Conservation (phyloP, 2,888 invertebrate species). For the Odontomyia ornata region DNA sequence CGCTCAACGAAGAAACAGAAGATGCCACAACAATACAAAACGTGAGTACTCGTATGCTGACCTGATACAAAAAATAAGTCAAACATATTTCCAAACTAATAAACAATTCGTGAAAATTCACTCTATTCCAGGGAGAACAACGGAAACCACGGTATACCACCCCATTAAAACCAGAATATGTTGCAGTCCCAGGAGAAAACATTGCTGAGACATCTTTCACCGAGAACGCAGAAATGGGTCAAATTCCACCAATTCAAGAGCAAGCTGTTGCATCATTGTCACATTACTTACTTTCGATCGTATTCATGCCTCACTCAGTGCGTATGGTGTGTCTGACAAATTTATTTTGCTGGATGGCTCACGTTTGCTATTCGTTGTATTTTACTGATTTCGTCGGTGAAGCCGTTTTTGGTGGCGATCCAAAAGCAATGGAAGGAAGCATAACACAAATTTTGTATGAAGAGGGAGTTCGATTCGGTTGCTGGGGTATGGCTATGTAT, state of each 20-base stretch:
- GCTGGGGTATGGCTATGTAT: constrained; percentile 96
- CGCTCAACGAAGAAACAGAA: constrained; percentile 60
- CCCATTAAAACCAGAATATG: constrained; percentile 50
- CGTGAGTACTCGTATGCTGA: constrained; percentile 24
- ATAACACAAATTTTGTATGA: constrained; percentile 77
- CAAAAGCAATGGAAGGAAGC: constrained; percentile 76
- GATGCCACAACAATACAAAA: constrained; percentile 12
- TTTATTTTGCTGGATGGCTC: constrained; percentile 97
- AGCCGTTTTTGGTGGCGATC: constrained; percentile 62
- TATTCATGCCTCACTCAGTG: constrained; percentile 90
- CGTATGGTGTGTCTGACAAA: constrained; percentile 90
- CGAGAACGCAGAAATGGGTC: constrained; percentile 46
- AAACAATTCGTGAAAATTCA: too few species aligned
- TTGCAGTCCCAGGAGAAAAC: constrained; percentile 53
- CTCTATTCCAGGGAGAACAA: constrained; percentile 4
- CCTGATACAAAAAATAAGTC: too few species aligned
- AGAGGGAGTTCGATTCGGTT: constrained; percentile 92
- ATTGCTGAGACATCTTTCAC: constrained; percentile 53
- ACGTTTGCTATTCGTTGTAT: constrained; percentile 95
- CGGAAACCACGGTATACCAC: constrained; percentile 43
- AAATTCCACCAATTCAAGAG: constrained; percentile 54
- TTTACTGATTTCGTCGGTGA: constrained; percentile 88
- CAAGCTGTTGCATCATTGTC: constrained; percentile 67
- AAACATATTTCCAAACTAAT: too few species aligned
- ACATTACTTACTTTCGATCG: constrained; percentile 88